Evolutionary conservation across 2,888 invertebrate species (phyloP).

Genomic region (Pheosia tremula): DNA sequence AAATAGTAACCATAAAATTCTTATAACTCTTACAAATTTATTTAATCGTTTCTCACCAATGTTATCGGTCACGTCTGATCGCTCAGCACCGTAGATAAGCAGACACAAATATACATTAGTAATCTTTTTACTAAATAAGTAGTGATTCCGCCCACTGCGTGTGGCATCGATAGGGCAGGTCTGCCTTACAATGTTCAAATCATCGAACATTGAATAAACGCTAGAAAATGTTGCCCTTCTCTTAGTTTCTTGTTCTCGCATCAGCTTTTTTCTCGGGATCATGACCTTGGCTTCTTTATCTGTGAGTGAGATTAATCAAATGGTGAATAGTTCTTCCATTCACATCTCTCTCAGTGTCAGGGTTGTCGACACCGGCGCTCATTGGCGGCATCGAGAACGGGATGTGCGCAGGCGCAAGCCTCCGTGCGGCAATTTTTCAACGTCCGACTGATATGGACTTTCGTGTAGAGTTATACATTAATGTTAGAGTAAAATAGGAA

Average conservation of each 20-base stretch:
- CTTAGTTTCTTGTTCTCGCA: too few relatives aligned
- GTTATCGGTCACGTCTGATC: conserved; percentile 3
- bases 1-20: too few relatives aligned
- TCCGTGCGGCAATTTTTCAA: not conserved
- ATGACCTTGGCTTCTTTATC: not conserved
- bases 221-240: too few relatives aligned
- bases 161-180: not conserved
- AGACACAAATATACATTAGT: not conserved
- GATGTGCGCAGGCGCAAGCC: not conserved
- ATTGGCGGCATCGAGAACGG: not conserved
- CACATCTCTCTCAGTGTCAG: not conserved
- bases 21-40: too few relatives aligned
- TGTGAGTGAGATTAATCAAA: not conserved
- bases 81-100: not conserved
- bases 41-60: not conserved
- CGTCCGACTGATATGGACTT: not conserved
- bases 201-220: too few relatives aligned
- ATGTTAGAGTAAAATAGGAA: not conserved
- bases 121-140: not conserved
- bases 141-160: not conserved
- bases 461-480: not conserved
- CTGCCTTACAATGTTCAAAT: too few relatives aligned
- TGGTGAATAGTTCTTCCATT: too few relatives aligned
- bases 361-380: not conserved
- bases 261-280: too few relatives aligned